Percentiles rank a stretch among this genome's conserved stretches.
Conservation (phyloP, 2,797 vertebrate genomes). For the Clamator glandarius region DNA sequence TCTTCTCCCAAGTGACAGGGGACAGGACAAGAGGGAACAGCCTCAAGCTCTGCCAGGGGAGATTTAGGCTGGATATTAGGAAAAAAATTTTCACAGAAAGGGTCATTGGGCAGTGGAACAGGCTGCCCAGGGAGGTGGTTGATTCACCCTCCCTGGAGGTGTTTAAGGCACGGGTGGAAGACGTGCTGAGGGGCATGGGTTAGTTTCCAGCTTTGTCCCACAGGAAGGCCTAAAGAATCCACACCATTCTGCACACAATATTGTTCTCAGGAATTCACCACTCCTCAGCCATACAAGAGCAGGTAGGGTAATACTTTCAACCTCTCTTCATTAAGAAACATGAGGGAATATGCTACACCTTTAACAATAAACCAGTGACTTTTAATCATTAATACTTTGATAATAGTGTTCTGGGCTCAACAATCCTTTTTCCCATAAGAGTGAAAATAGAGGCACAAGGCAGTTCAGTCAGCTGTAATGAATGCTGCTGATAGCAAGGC, state of each 20-base stretch:
- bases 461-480: rapidly evolving
- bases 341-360: neutral
- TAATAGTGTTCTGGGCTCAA: neutral
- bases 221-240: neutral
- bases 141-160: no score
- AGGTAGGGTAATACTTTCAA: neutral
- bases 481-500: neutral
- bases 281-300: neutral
- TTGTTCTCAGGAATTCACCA: neutral
- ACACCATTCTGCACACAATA: neutral
- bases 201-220: neutral
- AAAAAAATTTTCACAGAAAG: no score
- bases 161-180: no score
- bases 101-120: no score
- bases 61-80: no score
- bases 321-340: neutral
- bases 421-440: neutral
- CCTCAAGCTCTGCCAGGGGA: no score
- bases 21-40: no score
- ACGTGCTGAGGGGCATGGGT: no score
- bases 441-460: neutral
- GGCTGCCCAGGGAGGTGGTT: no score
- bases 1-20: no score
- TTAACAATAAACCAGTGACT: neutral
- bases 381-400: neutral